Conservation (phyloP, 1,140 invertebrate species). For the Ladona fulva region DNA sequence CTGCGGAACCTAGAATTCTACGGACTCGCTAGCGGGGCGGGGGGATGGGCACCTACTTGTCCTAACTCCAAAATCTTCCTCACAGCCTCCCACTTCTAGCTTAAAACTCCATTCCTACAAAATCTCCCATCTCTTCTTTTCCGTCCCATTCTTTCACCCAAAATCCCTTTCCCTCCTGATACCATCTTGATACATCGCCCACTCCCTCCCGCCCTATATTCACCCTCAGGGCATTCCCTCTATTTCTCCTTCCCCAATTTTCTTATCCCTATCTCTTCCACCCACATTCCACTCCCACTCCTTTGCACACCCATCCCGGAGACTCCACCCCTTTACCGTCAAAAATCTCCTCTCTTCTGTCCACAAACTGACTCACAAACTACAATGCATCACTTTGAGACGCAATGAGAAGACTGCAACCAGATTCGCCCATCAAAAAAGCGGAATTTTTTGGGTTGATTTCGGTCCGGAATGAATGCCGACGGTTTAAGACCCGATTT, state of each 20-base stretch:
- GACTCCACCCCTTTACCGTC: not conserved
- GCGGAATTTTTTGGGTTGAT: too few species aligned
- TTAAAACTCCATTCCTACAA: not conserved
- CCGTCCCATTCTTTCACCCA: not conserved
- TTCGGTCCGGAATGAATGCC: too few species aligned
- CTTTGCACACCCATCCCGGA: not conserved
- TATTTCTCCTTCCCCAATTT: not conserved
- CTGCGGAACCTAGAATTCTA: too few species aligned
- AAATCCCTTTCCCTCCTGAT: not conserved
- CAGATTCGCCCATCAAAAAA: too few species aligned
- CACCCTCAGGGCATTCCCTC: not conserved
- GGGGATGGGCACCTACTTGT: too few species aligned
- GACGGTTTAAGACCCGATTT: too few species aligned
- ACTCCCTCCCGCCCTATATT: not conserved
- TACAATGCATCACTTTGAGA: too few species aligned
- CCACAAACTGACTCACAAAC: not conserved
- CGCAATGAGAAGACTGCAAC: too few species aligned
- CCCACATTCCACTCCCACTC: not conserved
- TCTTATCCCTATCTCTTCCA: not conserved
- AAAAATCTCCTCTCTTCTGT: not conserved
- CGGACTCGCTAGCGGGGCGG: too few species aligned
- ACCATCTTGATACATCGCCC: not conserved
- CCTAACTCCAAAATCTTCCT: too few species aligned
- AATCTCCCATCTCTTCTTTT: not conserved
- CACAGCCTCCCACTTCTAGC: too few species aligned